Evolutionary conservation across 2,113 vertebrate species (phyloP).

Genomic region (Phyllopteryx taeniolatus): DNA sequence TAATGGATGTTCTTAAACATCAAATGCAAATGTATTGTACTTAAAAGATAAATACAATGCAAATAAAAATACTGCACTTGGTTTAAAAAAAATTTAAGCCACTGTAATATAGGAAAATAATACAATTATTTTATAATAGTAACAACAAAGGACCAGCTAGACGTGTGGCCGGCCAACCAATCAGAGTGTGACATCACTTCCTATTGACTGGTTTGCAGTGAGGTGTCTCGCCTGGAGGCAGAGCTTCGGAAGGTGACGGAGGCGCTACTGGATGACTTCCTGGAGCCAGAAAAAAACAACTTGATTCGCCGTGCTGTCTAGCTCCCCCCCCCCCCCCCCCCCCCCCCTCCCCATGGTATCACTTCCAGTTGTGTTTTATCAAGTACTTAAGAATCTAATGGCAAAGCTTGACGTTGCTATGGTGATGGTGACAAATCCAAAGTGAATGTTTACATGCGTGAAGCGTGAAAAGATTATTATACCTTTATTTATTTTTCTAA

Average conservation of each 20-base stretch:
- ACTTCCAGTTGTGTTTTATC: slow-evolving; percentile 3
- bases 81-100: background rate
- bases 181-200: background rate
- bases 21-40: too few relatives aligned
- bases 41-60: background rate
- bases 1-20: too few relatives aligned
- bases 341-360: slow-evolving; percentile 11
- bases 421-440: background rate
- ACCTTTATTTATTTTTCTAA: slow-evolving; percentile 4
- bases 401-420: background rate
- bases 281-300: slow-evolving; percentile 86
- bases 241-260: slow-evolving; percentile 77
- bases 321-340: slow-evolving; percentile 4
- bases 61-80: background rate
- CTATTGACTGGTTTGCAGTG: slow-evolving; percentile 63
- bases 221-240: slow-evolving; percentile 74
- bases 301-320: slow-evolving; percentile 80
- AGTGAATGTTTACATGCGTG: slow-evolving; percentile 5
- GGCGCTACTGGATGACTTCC: slow-evolving; percentile 81
- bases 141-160: background rate
- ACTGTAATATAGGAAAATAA: background rate
- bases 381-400: background rate
- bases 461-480: background rate
- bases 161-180: background rate
- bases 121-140: background rate